Base-by-base conservation (phyloP, 2,797 vertebrate genomes). In the Alosa sapidissima region DNA sequence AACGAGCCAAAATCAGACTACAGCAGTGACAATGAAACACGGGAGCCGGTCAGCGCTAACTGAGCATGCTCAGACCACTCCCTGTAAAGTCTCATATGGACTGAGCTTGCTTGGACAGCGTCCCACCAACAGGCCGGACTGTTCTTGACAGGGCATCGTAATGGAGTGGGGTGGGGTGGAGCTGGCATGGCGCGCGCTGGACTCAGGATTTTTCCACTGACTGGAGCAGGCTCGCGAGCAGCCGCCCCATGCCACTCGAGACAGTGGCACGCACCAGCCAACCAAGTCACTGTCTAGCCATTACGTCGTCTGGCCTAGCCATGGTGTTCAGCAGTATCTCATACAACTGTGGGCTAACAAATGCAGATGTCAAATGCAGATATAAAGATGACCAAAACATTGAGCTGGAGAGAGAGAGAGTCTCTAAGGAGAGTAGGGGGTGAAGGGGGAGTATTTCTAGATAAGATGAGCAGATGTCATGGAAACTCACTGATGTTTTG, bases 1-100 rank as follows among this genome's bases (percentile, higher is more conserved):
- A 98, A 99, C 0, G 98, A 99, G 88, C 97, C 98, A 94, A 99
- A 99, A 97, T 98, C 98, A 94, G 98, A 99, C 98, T 99, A 99
- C 96, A 99, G 98, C 93, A 99, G 98, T 91, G 98, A 99, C 94
- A 99, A 97, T 0, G 98, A 99, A 93, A 96, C 97, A 90, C 97
- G 96, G 45, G 97, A 98, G 96, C 96, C 96, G 84, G 97, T 99
- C 93, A 96, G 95, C 93, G 95, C 97, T 96, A 99, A 99, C 96
- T 99, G 95, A 99, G 94, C 36, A 2, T 11, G 13, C 36, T 60
- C 58, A 62, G 21, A 62, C 58, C 58, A 24, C 16, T 5, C 72
- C 45, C 36, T 45, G 41, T 6, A 55, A 55, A 19, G 65, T 33
- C 13, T 36, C 28, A 2, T 36, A 28, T 6, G 24, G n/a, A 28